Conservation (phyloP, 2,888 invertebrate genomes). For the Odontocerum albicorne region DNA sequence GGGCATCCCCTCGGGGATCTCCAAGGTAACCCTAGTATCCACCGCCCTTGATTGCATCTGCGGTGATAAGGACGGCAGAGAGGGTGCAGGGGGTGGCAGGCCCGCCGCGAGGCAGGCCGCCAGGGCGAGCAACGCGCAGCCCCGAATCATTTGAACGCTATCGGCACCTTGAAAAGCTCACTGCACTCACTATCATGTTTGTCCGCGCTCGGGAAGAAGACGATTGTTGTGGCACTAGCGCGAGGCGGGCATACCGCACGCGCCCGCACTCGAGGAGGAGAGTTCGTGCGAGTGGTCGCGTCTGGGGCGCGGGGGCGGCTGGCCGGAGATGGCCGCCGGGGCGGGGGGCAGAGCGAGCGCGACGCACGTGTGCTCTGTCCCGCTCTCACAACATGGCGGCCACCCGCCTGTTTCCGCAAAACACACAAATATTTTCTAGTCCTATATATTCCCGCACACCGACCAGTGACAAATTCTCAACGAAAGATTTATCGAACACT, state of each 20-base stretch:
- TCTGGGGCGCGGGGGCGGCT: slow-evolving; percentile 49
- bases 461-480: neutral
- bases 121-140: slow-evolving; percentile 50
- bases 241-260: slow-evolving; percentile 25
- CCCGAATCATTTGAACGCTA: slow-evolving; percentile 40
- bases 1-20: slow-evolving; percentile 83
- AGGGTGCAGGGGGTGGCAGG: slow-evolving; percentile 28
- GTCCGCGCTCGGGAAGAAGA: slow-evolving; percentile 10
- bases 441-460: neutral
- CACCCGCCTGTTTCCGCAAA: slow-evolving; percentile 34
- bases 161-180: slow-evolving; percentile 5
- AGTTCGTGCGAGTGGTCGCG: slow-evolving; percentile 19
- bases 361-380: slow-evolving; percentile 35
- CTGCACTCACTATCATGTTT: slow-evolving; percentile 24
- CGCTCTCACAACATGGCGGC: slow-evolving; percentile 37
- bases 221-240: slow-evolving; percentile 16
- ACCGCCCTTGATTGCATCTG: slow-evolving; percentile 88
- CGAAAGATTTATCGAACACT: neutral
- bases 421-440: slow-evolving; percentile 20
- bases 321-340: slow-evolving; percentile 45
- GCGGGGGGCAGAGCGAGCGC: slow-evolving; percentile 45
- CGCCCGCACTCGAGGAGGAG: slow-evolving; percentile 13
- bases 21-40: slow-evolving; percentile 83
- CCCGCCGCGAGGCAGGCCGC: slow-evolving; percentile 54
- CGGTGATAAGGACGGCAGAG: slow-evolving; percentile 48